A percentile compares a stretch with the other conserved stretches of the same genome.
These are phyloP conservation scores for Vireo griseus DNA, from an alignment of 2,797 vertebrate species.

Conservation along the genomic window DNA sequence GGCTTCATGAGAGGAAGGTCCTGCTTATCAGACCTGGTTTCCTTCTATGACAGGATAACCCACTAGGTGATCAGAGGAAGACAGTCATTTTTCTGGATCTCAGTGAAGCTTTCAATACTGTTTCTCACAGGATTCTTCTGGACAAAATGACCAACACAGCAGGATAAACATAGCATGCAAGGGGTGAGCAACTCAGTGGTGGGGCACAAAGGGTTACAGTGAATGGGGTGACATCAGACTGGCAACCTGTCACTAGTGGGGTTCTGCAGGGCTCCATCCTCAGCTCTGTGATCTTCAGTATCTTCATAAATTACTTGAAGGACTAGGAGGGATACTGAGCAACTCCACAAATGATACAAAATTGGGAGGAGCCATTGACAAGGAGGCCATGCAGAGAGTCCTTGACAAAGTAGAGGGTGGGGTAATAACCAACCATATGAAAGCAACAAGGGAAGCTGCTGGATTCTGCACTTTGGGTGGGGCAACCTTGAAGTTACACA, in stretches of 20 bases:
- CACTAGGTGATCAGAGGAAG: neutral
- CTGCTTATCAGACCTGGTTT: neutral
- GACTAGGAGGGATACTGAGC: neutral
- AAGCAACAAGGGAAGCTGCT: neutral
- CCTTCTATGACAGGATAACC: neutral
- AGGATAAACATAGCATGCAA: fast-evolving
- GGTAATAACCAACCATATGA: neutral
- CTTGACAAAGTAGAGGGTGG: neutral
- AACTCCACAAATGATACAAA: neutral
- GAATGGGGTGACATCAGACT: neutral
- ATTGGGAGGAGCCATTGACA: fast-evolving
- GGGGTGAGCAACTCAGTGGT: neutral
- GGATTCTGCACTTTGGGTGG: neutral
- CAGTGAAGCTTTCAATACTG: neutral
- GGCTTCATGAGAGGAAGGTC: neutral
- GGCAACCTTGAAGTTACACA: neutral
- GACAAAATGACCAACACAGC: neutral
- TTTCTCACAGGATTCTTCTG: neutral
- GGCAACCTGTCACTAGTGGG: too few relatives aligned
- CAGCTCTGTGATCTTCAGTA: neutral
- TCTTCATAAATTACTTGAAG: neutral
- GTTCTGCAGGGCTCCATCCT: neutral
- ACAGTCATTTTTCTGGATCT: neutral
- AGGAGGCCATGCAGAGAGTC: neutral
- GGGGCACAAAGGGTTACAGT: neutral